Evolutionary conservation across 2,888 invertebrate species (phyloP).

Genomic region (Aleiodes leptofemur): DNA sequence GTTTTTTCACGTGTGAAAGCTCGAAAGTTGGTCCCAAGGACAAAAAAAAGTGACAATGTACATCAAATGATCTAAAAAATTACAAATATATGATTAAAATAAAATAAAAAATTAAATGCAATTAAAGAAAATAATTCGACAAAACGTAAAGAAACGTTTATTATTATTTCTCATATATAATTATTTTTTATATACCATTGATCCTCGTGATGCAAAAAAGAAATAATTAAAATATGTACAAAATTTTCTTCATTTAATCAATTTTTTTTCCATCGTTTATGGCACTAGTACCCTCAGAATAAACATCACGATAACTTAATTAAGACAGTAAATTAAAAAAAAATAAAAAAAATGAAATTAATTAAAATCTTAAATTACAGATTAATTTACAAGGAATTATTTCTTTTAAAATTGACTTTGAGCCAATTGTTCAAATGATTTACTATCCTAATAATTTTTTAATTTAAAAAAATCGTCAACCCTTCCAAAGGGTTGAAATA

Average conservation of each 20-base stretch:
- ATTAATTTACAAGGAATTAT: slow-evolving; percentile 7
- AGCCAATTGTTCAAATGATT: slow-evolving; percentile 3
- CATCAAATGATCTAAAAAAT: too few species aligned
- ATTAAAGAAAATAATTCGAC: not conserved
- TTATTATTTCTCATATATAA: slow-evolving; percentile 21
- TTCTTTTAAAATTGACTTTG: slow-evolving; percentile 19
- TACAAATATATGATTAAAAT: not conserved
- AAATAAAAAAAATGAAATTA: not conserved
- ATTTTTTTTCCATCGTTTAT: slow-evolving; percentile 17
- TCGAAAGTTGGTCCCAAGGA: not conserved
- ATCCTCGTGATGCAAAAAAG: slow-evolving; percentile 12
- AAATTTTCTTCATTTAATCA: slow-evolving; percentile 3
- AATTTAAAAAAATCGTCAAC: slow-evolving; percentile 13
- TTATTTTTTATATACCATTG: slow-evolving; percentile 12
- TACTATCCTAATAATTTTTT: not conserved
- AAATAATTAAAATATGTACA: slow-evolving; percentile 19
- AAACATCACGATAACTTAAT: slow-evolving; percentile 23
- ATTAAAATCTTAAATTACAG: slow-evolving; percentile 4
- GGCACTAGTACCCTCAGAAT: slow-evolving; percentile 33
- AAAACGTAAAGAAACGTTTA: not conserved
- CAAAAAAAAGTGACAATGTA: not conserved
- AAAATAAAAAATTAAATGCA: not conserved
- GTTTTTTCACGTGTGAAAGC: slow-evolving; percentile 9
- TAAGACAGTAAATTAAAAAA: not conserved
- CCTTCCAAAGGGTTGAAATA: slow-evolving; percentile 16